Evolutionary conservation across 2,113 vertebrate species (phyloP).

Genomic region (Paramisgurnus dabryanus): DNA sequence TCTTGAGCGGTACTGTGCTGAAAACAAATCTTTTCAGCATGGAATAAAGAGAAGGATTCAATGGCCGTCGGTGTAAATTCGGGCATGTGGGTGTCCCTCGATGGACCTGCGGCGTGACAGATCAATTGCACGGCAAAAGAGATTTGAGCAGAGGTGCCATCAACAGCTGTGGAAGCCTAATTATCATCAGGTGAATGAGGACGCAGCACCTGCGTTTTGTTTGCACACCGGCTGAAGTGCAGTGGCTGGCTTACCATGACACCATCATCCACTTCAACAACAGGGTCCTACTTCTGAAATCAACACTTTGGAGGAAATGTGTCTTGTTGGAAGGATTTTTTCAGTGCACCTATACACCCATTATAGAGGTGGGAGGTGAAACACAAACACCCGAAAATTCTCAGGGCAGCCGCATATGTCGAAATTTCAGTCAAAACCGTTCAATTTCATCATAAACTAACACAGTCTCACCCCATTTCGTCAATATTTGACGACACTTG

Average conservation of each 20-base stretch:
- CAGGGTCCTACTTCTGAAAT: constrained; percentile 6
- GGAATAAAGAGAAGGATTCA: not conserved
- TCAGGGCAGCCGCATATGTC: too few relatives aligned
- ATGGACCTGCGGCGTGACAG: constrained; percentile 1
- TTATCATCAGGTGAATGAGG: constrained; percentile 36
- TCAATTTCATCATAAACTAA: too few relatives aligned
- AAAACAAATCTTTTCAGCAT: not conserved
- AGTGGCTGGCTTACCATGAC: not conserved
- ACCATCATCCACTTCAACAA: constrained; percentile 18
- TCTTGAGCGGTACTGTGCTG: constrained; percentile 16
- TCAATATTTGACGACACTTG: too few relatives aligned
- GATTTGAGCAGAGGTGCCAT: constrained; percentile 33
- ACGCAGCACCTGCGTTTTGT: constrained; percentile 48
- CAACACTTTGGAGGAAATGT: too few relatives aligned
- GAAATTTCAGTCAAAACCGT: too few relatives aligned
- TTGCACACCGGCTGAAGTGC: constrained; percentile 18
- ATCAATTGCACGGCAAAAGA: constrained; percentile 38
- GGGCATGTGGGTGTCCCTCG: not conserved
- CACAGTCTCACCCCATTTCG: too few relatives aligned
- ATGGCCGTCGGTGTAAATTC: constrained; percentile 20
- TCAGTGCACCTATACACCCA: too few relatives aligned
- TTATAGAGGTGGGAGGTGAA: too few relatives aligned
- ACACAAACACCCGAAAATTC: too few relatives aligned
- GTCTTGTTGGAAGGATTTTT: too few relatives aligned
- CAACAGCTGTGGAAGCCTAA: constrained; percentile 43